A percentile compares a stretch with the other conserved stretches of the same genome.
phyloP scores from a whole-genome alignment of 2,113 vertebrate genomes.

The Oriolus oriolus region DNA sequence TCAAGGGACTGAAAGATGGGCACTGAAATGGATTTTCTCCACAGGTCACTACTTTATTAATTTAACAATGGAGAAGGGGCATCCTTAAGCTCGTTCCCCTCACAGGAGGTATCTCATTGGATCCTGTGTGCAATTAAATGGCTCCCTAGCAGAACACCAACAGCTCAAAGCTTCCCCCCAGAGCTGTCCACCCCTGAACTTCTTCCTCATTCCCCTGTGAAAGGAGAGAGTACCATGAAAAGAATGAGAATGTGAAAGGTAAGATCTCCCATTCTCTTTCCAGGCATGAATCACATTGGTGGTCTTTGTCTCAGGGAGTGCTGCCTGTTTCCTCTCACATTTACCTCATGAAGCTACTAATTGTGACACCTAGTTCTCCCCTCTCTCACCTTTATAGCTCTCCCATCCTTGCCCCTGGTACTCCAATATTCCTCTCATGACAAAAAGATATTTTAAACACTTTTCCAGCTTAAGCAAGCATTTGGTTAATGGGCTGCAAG shows the following conservation, averaged over 20 bases:
- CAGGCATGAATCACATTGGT: rapidly evolving
- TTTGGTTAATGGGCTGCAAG: neutral
- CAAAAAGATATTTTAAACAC: neutral
- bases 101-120: neutral
- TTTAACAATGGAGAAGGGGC: neutral
- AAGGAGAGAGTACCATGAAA: neutral
- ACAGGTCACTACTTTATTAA: conserved; percentile 32
- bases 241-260: neutral
- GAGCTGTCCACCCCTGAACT: neutral
- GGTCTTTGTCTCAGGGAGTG: neutral
- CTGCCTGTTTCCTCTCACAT: neutral
- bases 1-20: conserved; percentile 32
- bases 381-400: neutral
- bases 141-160: neutral
- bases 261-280: neutral
- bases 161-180: neutral
- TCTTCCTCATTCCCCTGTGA: neutral
- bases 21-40: conserved; percentile 34
- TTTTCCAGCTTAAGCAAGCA: neutral
- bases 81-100: neutral
- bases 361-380: neutral
- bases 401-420: neutral
- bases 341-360: neutral
- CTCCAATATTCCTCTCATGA: neutral
- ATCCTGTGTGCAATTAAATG: neutral